Base-by-base conservation (phyloP, 2,888 invertebrate genomes). In the Endomychus coccineus region DNA sequence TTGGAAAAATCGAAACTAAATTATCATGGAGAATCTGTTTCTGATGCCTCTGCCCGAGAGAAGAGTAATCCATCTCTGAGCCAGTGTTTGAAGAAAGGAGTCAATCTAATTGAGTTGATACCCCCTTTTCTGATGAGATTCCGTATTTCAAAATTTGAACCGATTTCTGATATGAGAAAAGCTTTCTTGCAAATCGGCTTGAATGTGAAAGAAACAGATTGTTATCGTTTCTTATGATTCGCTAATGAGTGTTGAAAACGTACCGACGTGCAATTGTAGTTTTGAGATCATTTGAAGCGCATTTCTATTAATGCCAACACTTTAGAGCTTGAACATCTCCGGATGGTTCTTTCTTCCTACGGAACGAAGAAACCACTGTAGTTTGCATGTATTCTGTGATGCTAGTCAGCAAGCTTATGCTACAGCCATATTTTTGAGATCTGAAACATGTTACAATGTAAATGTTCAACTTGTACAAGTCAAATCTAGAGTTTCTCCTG, bases 101-200 rank as follows among this genome's bases (percentile, higher is more conserved):
- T 24, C 1, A 46, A 45, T 23, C 21, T 42, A 4, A 36, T 45
- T 9, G 45, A 45, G 16, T 11, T 36, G 4, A 46, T 46, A 16
- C 43, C 40, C 7, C 16, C 28, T 4, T 40, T 45, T 35, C 27
- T 46, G 17, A 10, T 40, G 11, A 34, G 36, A 27, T 46, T 46
- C 24, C 21, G 44, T 34, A 16, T 34, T 10, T 9, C 36, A 9
- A 19, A 30, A 12, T 16, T 45, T 27, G 46, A 40, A 15, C 40
- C 46, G 3, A 23, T 46, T 10, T 34, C 45, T 9, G 47, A 47
- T 36, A 44, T 47, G 11, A 14, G 33, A 16, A 43, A 46, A 28
- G 42, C 45, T 2, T 45, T 47, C 11, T 33, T 47, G 9, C 52
- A 55, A 40, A 51, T 57, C 7, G 36, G 36, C 19, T 19, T 51